A percentile compares a stretch with the other conserved stretches of the same genome.
These are phyloP conservation scores for Digitonthophagus gazella DNA, from an alignment of 2,888 invertebrate genomes.

Conservation along the genomic window DNA sequence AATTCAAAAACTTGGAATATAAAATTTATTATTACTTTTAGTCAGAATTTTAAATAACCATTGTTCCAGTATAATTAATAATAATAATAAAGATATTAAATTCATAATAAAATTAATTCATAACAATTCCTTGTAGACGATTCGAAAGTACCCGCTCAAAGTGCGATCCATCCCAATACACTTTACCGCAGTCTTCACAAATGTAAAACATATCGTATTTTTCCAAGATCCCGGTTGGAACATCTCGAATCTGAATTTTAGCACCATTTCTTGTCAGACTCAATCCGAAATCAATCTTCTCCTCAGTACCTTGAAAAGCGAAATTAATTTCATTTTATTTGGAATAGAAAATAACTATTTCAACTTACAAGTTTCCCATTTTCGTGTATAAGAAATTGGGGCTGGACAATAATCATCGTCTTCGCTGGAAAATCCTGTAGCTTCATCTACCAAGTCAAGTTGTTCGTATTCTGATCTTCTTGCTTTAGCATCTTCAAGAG, in stretches of 20 bases:
- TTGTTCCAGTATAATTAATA: slow-evolving; percentile 16
- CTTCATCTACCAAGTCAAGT: slow-evolving; percentile 43
- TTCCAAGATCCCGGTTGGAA: slow-evolving; percentile 42
- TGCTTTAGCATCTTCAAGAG: slow-evolving; percentile 32
- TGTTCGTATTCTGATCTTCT: slow-evolving; percentile 21
- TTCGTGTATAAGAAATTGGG: slow-evolving; percentile 34
- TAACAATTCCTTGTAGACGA: slow-evolving; percentile 44
- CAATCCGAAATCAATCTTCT: slow-evolving; percentile 46
- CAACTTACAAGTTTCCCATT: slow-evolving; percentile 47
- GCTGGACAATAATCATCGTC: slow-evolving; percentile 40
- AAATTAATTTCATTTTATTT: slow-evolving; percentile 38
- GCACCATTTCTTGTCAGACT: slow-evolving; percentile 58
- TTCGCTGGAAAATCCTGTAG: slow-evolving; percentile 48
- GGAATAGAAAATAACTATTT: not conserved
- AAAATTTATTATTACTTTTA: slow-evolving; percentile 25
- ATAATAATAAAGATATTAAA: slow-evolving; percentile 19
- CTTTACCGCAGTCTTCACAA: slow-evolving; percentile 72
- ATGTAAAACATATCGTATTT: slow-evolving; percentile 59
- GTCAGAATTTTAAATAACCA: slow-evolving; percentile 22
- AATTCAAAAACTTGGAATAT: slow-evolving; percentile 22
- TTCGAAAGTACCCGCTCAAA: slow-evolving; percentile 44
- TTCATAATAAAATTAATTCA: slow-evolving; percentile 17
- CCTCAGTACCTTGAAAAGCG: slow-evolving; percentile 41
- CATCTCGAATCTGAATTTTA: slow-evolving; percentile 55
- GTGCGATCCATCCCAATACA: slow-evolving; percentile 65